These are phyloP conservation scores for Platanista minor DNA, from an alignment of 2,113 vertebrate genomes.

Conservation along the genomic window DNA sequence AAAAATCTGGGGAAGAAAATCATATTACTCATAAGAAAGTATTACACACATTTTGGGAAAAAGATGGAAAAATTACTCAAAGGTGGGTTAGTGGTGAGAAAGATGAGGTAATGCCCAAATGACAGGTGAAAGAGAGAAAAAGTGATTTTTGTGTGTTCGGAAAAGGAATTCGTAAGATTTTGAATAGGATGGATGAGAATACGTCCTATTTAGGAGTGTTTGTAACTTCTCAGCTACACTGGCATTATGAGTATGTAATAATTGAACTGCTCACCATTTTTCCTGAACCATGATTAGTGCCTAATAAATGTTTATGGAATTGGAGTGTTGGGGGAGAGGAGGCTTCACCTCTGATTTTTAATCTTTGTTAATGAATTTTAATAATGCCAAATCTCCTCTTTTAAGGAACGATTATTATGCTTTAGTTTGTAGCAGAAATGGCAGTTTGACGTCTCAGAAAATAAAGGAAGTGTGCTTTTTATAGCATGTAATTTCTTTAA, in stretches of 20 bases:
- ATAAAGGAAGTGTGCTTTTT: neutral
- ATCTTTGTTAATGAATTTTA: neutral
- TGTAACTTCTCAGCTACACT: neutral
- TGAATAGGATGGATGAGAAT: neutral
- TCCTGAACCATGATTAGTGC: neutral
- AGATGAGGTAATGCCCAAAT: neutral
- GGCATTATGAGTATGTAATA: neutral
- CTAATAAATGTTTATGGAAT: neutral
- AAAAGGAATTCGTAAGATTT: neutral
- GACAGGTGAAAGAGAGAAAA: neutral
- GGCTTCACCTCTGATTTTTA: neutral
- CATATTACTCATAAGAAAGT: neutral
- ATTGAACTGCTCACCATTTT: neutral
- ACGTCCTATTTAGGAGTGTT: neutral
- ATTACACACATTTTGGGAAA: neutral
- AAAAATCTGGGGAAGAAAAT: neutral
- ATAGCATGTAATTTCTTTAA: neutral
- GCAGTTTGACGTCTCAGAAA: neutral
- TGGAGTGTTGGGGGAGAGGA: neutral
- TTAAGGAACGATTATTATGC: neutral
- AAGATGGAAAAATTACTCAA: neutral
- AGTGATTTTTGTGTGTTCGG: neutral
- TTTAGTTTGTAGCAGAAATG: constrained; percentile 16
- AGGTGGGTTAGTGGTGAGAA: neutral
- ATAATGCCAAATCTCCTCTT: neutral